Evolutionary conservation across 2,888 invertebrate genomes (phyloP).

Genomic region (Rhagonycha fulva): DNA sequence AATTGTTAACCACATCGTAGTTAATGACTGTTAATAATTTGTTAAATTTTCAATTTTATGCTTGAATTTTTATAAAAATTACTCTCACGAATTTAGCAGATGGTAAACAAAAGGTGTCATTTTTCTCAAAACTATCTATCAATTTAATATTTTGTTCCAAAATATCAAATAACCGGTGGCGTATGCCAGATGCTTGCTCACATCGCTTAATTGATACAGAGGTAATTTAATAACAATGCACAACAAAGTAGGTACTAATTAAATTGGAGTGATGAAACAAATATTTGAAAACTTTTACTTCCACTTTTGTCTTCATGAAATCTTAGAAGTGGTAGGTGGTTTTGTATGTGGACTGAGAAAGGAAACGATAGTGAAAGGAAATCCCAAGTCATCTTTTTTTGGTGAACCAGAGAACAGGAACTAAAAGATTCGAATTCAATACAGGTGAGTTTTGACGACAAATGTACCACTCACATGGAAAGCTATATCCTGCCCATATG

Average conservation of each 20-base stretch:
- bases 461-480: slow-evolving; percentile 9
- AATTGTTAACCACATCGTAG: neutral
- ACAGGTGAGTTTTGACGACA: slow-evolving; percentile 4
- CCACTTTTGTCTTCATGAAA: neutral
- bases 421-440: neutral
- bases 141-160: slow-evolving; percentile 25
- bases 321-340: neutral
- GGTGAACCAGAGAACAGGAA: neutral
- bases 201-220: neutral
- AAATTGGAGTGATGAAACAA: too few relatives aligned
- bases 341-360: neutral
- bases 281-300: neutral
- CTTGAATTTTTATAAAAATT: slow-evolving; percentile 23
- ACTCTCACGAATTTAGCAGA: slow-evolving; percentile 23
- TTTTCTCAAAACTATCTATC: slow-evolving; percentile 21
- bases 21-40: neutral
- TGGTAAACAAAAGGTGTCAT: slow-evolving; percentile 26
- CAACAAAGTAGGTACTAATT: neutral
- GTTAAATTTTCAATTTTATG: slow-evolving; percentile 12
- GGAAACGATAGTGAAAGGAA: neutral
- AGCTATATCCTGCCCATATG: slow-evolving; percentile 27
- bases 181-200: slow-evolving; percentile 24
- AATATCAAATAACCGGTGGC: slow-evolving; percentile 31
- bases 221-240: neutral
- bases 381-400: slow-evolving; percentile 3